These are phyloP conservation scores for Charadrius vociferus DNA, from an alignment of 2,113 vertebrate species.

Conservation along the genomic window DNA sequence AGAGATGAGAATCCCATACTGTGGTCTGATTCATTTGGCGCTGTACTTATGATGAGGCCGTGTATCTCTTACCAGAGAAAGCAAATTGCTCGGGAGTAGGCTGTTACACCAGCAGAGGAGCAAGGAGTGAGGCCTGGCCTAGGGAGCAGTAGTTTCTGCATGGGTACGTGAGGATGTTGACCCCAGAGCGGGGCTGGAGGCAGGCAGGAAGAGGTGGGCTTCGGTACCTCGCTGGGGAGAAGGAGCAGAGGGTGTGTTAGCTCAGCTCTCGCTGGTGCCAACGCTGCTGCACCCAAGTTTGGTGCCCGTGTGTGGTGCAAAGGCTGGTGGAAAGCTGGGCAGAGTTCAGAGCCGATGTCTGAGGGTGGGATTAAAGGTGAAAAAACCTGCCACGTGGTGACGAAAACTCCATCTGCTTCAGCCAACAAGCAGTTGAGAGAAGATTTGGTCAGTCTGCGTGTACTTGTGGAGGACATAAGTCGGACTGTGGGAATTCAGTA, in stretches of 20 bases:
- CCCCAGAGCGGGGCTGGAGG: neutral
- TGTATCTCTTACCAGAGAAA: rapidly evolving
- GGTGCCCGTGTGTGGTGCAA: neutral
- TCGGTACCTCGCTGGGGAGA: neutral
- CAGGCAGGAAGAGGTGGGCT: neutral
- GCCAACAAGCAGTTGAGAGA: neutral
- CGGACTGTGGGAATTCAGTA: neutral
- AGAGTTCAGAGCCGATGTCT: neutral
- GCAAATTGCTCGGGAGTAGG: neutral
- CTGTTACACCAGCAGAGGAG: neutral
- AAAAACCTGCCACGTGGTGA: neutral
- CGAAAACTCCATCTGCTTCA: neutral
- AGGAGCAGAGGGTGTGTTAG: neutral
- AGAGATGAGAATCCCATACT: rapidly evolving
- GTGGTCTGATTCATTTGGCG: neutral
- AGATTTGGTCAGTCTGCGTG: neutral
- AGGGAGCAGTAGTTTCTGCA: neutral
- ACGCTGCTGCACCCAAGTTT: neutral
- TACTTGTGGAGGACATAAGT: neutral
- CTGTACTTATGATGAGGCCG: neutral
- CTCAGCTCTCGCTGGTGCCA: neutral
- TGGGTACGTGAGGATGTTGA: neutral
- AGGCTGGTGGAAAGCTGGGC: neutral
- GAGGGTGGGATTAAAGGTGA: neutral
- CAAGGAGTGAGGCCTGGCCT: neutral